phyloP scores from a whole-genome alignment of 2,113 vertebrate species.

The Oenanthe melanoleuca region DNA sequence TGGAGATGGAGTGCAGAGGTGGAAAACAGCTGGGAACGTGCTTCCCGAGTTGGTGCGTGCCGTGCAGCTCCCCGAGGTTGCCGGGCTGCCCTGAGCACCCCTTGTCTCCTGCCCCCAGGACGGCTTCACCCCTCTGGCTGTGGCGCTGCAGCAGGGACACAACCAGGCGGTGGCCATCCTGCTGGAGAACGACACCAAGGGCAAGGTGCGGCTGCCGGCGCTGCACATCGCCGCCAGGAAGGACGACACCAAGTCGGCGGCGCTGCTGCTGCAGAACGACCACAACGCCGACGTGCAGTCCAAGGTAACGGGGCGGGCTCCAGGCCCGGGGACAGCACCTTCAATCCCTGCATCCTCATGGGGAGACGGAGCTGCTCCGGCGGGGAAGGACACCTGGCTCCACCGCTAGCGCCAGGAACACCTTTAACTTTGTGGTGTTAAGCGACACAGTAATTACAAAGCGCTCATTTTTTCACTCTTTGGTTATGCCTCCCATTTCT shows the following conservation, averaged over 20 bases:
- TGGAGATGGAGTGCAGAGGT: not conserved
- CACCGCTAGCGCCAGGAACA: not conserved
- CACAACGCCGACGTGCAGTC: conserved; percentile 98
- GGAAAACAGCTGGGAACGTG: not conserved
- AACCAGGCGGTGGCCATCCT: conserved; percentile 96
- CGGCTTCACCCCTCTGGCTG: conserved; percentile 95
- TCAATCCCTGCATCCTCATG: not conserved
- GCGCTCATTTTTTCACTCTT: not conserved
- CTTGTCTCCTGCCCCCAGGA: conserved; percentile 76
- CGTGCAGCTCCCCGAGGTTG: accelerated
- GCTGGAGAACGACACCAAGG: conserved; percentile 97
- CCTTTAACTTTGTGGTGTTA: not conserved
- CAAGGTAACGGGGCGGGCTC: conserved; percentile 80
- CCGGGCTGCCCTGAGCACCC: accelerated
- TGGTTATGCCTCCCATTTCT: not conserved
- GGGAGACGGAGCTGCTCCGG: not conserved
- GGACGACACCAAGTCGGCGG: conserved; percentile 97
- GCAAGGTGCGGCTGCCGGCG: conserved; percentile 94
- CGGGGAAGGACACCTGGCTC: not conserved
- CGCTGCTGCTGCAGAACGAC: conserved; percentile 95
- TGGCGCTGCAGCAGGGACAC: conserved; percentile 96
- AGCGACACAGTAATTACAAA: not conserved
- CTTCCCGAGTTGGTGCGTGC: accelerated
- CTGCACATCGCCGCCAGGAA: conserved; percentile 96
- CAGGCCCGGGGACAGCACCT: not conserved